phyloP scores from a whole-genome alignment of 2,888 invertebrate species.

The Thymelicus lineola region DNA sequence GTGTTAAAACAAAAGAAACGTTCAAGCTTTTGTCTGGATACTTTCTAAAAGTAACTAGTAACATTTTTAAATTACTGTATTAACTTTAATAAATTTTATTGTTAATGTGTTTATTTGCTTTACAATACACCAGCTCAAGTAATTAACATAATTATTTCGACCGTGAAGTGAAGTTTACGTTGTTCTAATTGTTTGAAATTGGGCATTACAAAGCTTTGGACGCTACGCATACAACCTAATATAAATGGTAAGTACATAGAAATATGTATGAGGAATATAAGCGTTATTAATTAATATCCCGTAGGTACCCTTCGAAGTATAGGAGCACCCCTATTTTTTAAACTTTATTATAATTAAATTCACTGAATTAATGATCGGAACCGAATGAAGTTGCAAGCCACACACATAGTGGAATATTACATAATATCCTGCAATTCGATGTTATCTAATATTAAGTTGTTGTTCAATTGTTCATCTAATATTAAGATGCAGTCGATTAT shows the following conservation, averaged over 20 bases:
- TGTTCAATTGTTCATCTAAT: slow-evolving; percentile 46
- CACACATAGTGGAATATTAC: neutral
- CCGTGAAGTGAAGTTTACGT: slow-evolving; percentile 2
- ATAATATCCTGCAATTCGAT: slow-evolving; percentile 4
- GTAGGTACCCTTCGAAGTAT: too few species aligned
- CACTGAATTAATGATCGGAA: neutral
- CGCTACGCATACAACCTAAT: neutral
- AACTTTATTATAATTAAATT: too few species aligned
- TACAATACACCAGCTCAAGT: neutral
- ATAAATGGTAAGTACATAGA: neutral
- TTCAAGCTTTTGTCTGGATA: slow-evolving; percentile 22
- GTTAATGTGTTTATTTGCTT: neutral
- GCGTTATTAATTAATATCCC: too few species aligned
- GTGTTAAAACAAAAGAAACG: slow-evolving; percentile 30
- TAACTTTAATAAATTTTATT: neutral
- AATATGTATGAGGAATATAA: neutral
- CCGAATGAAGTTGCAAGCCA: neutral
- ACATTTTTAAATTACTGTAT: slow-evolving; percentile 18
- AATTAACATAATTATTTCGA: slow-evolving; percentile 9
- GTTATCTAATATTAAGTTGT: slow-evolving; percentile 46
- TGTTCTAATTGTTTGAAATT: neutral
- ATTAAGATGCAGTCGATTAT: slow-evolving; percentile 45
- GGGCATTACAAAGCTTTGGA: neutral
- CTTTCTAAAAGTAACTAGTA: slow-evolving; percentile 18
- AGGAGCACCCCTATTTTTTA: too few species aligned